phyloP scores from a whole-genome alignment of 2,888 invertebrate genomes.

The Mesorhabditis belari region DNA sequence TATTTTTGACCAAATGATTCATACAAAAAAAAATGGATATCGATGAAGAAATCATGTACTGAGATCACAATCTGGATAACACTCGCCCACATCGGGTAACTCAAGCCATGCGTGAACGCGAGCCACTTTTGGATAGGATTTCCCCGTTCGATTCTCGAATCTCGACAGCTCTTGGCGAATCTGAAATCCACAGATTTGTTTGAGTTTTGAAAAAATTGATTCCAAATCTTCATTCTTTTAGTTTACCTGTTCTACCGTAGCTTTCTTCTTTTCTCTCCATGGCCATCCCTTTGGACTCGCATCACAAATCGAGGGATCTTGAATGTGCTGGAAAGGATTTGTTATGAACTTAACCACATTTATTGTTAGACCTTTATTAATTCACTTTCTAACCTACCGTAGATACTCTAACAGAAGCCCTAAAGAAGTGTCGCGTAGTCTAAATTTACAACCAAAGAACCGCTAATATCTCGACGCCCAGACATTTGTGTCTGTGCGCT shows the following conservation, averaged over 20 bases:
- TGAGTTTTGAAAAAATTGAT: neutral
- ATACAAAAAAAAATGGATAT: too few relatives aligned
- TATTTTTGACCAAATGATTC: too few relatives aligned
- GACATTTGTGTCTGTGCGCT: too few relatives aligned
- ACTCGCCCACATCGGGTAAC: constrained; percentile 32
- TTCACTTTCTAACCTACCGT: too few relatives aligned
- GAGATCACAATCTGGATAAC: constrained; percentile 38
- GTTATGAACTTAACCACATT: too few relatives aligned
- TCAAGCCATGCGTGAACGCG: constrained; percentile 26
- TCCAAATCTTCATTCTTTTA: too few relatives aligned
- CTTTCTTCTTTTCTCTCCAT: constrained; percentile 5
- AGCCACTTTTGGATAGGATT: constrained; percentile 24
- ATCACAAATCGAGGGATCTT: constrained; percentile 9
- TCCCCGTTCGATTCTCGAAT: constrained; percentile 25
- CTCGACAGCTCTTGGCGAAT: constrained; percentile 6
- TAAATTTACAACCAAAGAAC: too few relatives aligned
- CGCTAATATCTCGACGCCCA: too few relatives aligned
- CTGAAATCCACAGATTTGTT: neutral
- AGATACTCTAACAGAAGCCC: too few relatives aligned
- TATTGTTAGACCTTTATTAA: too few relatives aligned
- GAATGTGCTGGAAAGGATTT: constrained; percentile 2
- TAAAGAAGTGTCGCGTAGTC: too few relatives aligned
- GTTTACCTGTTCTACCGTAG: neutral
- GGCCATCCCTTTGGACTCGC: constrained; percentile 12
- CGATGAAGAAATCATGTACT: constrained; percentile 6